Evolutionary conservation across 1,140 invertebrate species (phyloP).

Genomic region (Drosophila insularis): DNA sequence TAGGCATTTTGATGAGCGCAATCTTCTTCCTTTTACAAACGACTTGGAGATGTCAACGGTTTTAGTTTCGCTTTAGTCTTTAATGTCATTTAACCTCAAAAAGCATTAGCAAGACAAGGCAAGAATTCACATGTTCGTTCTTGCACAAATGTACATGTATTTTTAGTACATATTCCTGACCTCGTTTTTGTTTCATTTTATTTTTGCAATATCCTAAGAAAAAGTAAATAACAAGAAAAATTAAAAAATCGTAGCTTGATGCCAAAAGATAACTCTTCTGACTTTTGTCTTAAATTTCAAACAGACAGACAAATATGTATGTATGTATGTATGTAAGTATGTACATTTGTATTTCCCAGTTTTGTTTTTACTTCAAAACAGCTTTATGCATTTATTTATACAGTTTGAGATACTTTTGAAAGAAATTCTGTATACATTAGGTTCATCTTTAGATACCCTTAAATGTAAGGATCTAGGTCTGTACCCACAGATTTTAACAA

Average conservation of each 20-base stretch:
- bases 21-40: constrained; percentile 24
- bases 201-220: constrained; percentile 4
- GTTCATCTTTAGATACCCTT: not conserved
- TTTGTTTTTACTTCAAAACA: constrained; percentile 5
- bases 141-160: not conserved
- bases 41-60: constrained; percentile 50
- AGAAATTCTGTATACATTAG: not conserved
- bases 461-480: too few relatives aligned
- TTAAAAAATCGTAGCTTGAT: constrained; percentile 20
- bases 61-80: constrained; percentile 52
- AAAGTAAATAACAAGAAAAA: constrained; percentile 6
- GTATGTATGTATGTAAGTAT: too few relatives aligned
- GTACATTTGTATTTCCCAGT: too few relatives aligned
- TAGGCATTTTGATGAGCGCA: constrained; percentile 32
- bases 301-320: constrained; percentile 2
- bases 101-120: constrained; percentile 16
- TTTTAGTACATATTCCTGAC: constrained; percentile 12
- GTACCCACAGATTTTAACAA: too few relatives aligned
- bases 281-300: constrained; percentile 35
- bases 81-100: constrained; percentile 37
- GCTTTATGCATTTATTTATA: constrained; percentile 3
- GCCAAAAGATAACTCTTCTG: constrained; percentile 32
- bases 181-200: constrained; percentile 8
- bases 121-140: not conserved
- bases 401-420: not conserved